Evolutionary conservation across 2,888 invertebrate genomes (phyloP), one percentile per base, ranked within the genome.

Genomic region (Phaedon cochleariae): DNA sequence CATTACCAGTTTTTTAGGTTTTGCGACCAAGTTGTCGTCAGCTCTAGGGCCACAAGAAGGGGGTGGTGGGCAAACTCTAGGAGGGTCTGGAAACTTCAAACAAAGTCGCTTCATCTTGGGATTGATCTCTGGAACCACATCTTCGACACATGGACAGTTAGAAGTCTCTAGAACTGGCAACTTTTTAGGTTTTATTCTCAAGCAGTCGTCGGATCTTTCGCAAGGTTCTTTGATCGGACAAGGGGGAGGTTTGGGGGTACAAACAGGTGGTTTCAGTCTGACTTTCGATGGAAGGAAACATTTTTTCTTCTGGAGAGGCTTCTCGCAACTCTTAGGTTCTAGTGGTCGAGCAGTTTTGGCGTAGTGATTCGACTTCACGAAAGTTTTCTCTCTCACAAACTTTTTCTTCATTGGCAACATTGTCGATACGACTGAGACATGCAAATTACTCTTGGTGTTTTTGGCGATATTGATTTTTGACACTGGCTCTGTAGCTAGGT

Each of bases 21-120:
- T 58, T 1, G 10, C 49, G 0, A 37, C 29, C 10, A 64, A n/a
- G 20, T 20, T 63, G 59, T 72, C 68, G 18, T 73, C 72, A 7
- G 69, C 72, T 37, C 72, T 59, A 1, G 65, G 60, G 6, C 46
- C 48, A 12, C 62, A 65, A 1, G 62, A 57, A 6, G 49, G 12
- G 4, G 59, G 51, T 6, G 18, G 26, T 6, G 66, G 70, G 21
- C 70, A 70, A 3, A 63, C 15, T 59, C 64, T 69, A 1, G 73
- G 74, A 17, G 74, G 74, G 62, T 76, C 74, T 12, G 65, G 61
- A 29, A 73, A 69, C 26, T 69, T 64, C 2, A 76, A 59, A 15
- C 65, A 20, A 7, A 74, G 53, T 18, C 73, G 58, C 17, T 64
- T 58, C 34, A 76, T 9, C 53, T 59, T 71, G 3, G 76, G 76